Evolutionary conservation across 2,797 vertebrate species (phyloP), one percentile per base, ranked within the genome.

Genomic region (Graptemys geographica): DNA sequence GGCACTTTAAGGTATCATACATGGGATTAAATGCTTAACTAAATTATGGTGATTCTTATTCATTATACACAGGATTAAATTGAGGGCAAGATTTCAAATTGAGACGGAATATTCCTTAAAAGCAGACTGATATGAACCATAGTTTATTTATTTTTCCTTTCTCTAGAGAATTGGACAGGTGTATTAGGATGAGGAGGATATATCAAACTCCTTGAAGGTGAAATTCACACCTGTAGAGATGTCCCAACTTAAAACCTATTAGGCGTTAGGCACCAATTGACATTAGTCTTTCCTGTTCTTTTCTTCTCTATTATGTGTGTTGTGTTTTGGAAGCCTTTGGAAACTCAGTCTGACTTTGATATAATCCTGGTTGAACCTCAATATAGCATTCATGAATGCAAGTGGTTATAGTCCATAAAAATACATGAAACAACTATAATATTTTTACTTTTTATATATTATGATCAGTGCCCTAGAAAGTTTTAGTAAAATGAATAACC

Each of bases 21-120:
- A 31, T 55, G 81, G 95, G 79, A 80, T 91, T 57, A n/a, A 95
- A 92, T 82, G 85, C 79, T 79, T 88, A 31, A 57, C 78, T 94
- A 89, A 93, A 86, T 88, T 83, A 92, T n/a, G 9, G 88, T 51
- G 52, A 59, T 92, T 92, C 81, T 87, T 95, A 91, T 79, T 37
- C 84, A 89, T 19, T 59, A 69, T 91, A 89, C 21, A 62, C 11
- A 52, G 13, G 33, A 53, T 80, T 83, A 79, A 88, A 91, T 84
- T 28, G 93, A 76, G 18, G 87, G 10, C 1, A 1, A 81, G 31
- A 85, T 86, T 89, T 93, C 79, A 83, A 72, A 33, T 57, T 83
- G 3, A 89, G 72, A 79, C 81, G 23, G 19, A 91, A 94, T 94
- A 94, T 56, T 59, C 10, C n/a, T 72, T 92, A 93, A 95, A 33